Evolutionary conservation across 2,888 invertebrate genomes (phyloP).

Genomic region (Brenthis ino): DNA sequence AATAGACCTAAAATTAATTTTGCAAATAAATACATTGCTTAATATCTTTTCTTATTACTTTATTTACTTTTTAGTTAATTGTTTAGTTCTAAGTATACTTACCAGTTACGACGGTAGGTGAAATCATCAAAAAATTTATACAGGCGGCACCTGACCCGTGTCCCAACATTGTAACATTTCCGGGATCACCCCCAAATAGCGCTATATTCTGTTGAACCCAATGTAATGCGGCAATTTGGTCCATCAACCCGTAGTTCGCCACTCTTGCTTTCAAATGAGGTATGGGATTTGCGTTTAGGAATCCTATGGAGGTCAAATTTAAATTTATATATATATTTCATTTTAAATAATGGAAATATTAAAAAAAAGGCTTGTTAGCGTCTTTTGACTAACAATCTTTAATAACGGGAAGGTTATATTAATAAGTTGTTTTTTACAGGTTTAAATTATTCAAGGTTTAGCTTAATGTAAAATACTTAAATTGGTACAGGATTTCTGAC

Average conservation of each 20-base stretch:
- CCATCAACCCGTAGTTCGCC: conserved; percentile 98
- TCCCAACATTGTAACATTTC: conserved; percentile 96
- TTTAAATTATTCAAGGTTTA: too few species aligned
- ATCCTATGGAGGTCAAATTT: conserved; percentile 80
- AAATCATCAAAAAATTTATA: conserved; percentile 98
- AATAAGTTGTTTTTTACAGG: too few species aligned
- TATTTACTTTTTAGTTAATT: too few species aligned
- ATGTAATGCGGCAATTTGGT: conserved; percentile 97
- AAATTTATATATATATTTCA: neutral
- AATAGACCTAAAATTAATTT: conserved; percentile 85
- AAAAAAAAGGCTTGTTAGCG: too few species aligned
- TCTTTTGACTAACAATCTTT: too few species aligned
- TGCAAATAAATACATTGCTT: neutral
- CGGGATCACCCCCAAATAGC: conserved; percentile 96
- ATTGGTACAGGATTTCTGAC: too few species aligned
- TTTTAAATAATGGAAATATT: too few species aligned
- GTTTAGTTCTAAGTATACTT: conserved; percentile 33
- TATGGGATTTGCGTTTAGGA: conserved; percentile 93
- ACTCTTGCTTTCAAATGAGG: conserved; percentile 93
- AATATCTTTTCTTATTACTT: neutral
- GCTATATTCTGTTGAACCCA: conserved; percentile 98
- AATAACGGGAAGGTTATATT: too few species aligned
- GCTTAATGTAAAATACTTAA: too few species aligned
- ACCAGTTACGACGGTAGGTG: conserved; percentile 93
- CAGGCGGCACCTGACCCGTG: conserved; percentile 98